Evolutionary conservation across 2,888 invertebrate species (phyloP), one percentile per base, ranked within the genome.

Genomic region (Coenonympha arcania): DNA sequence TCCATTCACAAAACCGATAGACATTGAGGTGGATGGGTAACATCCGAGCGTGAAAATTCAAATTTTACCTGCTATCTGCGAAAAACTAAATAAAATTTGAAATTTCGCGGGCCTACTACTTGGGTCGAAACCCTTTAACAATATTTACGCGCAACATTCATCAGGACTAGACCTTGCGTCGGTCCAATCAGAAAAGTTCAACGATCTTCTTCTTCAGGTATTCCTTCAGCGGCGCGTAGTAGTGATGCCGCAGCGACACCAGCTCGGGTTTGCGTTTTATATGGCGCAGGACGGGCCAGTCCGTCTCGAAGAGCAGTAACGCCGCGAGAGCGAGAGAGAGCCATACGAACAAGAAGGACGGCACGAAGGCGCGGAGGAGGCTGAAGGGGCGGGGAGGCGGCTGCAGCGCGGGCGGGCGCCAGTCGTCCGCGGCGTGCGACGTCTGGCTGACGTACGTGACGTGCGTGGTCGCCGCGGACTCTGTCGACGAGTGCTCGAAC

Each of bases 191-290:
- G 69, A 90, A 90, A 68, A 90, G 83, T 70, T 89, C 82, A 16
- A 88, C 83, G 52, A 91, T 81, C 69, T 90, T 90, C 63, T 85
- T 87, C 66, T 89, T 88, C 60, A 93, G 77, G 76, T 91, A 93
- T 68, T 94, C 91, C 76, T 94, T 95, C 49, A 94, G 85, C 18
- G 95, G 95, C 65, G 92, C 90, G 79, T 95, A 95, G 79, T 95
- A 93, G 66, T 94, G 93, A 62, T 91, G 90, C 54, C 91, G 89
- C 49, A 95, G 87, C 41, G 92, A 88, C 28, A 90, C 71, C 79
- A 95, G 89, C 81, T 95, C 95, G 20, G 95, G 95, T 68, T 91
- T 89, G 67, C 91, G 90, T 53, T 91, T 89, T 53, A 95, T 76
- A 26, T 88, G 87, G 50, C 90, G 89, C 60, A 95, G 89, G 0